Evolutionary conservation across 2,888 invertebrate genomes (phyloP).

Genomic region (Muschampia plurimacula): DNA sequence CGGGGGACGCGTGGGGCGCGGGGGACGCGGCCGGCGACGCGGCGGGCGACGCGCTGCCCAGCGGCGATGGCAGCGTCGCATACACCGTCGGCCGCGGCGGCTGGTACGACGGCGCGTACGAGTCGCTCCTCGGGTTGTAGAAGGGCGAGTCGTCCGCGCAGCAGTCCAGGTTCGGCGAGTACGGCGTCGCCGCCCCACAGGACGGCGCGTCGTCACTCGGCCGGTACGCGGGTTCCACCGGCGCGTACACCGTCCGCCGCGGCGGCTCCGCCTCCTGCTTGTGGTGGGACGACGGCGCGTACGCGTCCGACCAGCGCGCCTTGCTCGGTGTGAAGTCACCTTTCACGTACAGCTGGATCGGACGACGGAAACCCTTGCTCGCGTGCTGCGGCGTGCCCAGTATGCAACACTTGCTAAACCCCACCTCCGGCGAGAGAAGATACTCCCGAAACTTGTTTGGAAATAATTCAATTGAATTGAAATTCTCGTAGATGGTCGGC

Average conservation of each 20-base stretch:
- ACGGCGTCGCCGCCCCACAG: constrained; percentile 81
- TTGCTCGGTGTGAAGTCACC: constrained; percentile 88
- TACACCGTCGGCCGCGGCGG: constrained; percentile 81
- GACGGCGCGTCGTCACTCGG: constrained; percentile 83
- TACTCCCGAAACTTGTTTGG: constrained; percentile 98
- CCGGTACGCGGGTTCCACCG: constrained; percentile 75
- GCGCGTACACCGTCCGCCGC: constrained; percentile 81
- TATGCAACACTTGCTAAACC: constrained; percentile 95
- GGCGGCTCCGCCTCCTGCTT: constrained; percentile 84
- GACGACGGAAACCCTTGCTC: constrained; percentile 95
- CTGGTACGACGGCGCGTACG: constrained; percentile 81
- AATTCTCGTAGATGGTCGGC: constrained; percentile 95
- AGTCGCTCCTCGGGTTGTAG: constrained; percentile 82
- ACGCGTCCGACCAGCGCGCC: constrained; percentile 87
- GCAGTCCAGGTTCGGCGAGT: constrained; percentile 78
- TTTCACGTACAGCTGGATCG: constrained; percentile 89
- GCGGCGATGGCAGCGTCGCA: constrained; percentile 79
- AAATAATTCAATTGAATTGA: constrained; percentile 93
- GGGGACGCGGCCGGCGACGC: constrained; percentile 74
- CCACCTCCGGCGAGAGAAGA: constrained; percentile 95
- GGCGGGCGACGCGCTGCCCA: constrained; percentile 72
- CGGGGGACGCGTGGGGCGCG: too few species aligned
- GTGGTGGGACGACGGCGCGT: constrained; percentile 88
- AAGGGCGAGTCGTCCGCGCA: constrained; percentile 80
- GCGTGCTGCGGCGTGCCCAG: constrained; percentile 93